A percentile compares a stretch with the other conserved stretches of the same genome.
Conservation (phyloP, 2,113 vertebrate species). For the Clupea harengus region DNA sequence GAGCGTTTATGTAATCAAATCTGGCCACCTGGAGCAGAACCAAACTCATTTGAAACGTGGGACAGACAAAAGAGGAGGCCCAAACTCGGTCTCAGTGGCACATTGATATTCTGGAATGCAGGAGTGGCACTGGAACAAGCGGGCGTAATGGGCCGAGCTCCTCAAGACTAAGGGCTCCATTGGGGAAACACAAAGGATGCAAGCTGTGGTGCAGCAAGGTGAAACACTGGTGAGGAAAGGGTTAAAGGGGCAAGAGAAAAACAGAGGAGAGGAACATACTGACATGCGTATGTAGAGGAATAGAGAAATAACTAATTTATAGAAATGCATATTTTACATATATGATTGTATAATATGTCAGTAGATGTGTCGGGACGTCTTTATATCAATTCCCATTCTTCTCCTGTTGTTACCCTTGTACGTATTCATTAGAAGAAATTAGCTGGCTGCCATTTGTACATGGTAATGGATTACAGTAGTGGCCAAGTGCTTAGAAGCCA, state of each 20-base stretch:
- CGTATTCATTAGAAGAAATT: background rate
- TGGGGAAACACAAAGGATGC: slow-evolving; percentile 35
- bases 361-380: background rate
- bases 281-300: background rate
- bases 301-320: background rate
- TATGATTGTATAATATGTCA: background rate
- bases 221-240: background rate
- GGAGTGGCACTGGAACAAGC: slow-evolving; percentile 31
- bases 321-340: background rate
- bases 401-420: background rate
- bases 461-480: slow-evolving; percentile 1
- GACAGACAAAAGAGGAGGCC: slow-evolving; percentile 16
- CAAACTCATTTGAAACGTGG: slow-evolving; percentile 64
- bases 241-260: background rate
- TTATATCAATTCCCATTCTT: background rate
- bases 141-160: slow-evolving; percentile 12
- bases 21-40: slow-evolving; percentile 86
- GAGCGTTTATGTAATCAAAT: slow-evolving; percentile 88
- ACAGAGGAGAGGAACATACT: background rate
- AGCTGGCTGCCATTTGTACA: background rate
- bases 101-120: slow-evolving; percentile 46
- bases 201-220: slow-evolving; percentile 36
- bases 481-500: background rate
- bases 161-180: slow-evolving; percentile 27
- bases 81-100: slow-evolving; percentile 32